Base-by-base conservation (phyloP, 2,113 vertebrate genomes). In the Ophthalmolycus amberensis region DNA sequence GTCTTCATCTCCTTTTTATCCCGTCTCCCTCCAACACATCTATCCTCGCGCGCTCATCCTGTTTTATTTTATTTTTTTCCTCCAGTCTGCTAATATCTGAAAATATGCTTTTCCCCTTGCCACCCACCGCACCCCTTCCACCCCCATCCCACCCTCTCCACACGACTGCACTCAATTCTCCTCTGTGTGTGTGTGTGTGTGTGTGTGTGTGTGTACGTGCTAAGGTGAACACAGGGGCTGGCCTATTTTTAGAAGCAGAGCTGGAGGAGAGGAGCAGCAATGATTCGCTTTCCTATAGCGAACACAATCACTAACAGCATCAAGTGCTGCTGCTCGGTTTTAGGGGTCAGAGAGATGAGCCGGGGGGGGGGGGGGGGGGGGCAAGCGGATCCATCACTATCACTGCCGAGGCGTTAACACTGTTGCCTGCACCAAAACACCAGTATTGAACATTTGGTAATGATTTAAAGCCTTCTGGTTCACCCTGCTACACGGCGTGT, bases 221-320 rank as follows among this genome's bases (percentile, higher is more conserved):
- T 79, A 88, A 91, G 90, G 91, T 92, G 89, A 93, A 86, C 66
- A 59, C 44, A 37, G 84, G 67, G 88, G 78, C 80, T 84, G 69
- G 62, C 71, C 83, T 94, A 94, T 92, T 91, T 93, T 83, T 92
- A 92, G 87, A 72, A 34, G 69, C 62, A 38, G 50, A 82, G 86
- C 76, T 52, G 5, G 64, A 88, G 76, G n/a, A 80, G 86, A 85
- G 78, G 64, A 89, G 76, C 80, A 84, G 80, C 78, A 88, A 86
- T 88, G 68, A 89, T 88, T 82, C 15, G 32, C 90, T 89, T 86
- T 79, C 84, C 82, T 78, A 71, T 67, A 85, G 88, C 71, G 77
- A 90, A 79, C 50, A 71, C 78, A 89, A 88, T 93, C 87, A 78
- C 72, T 32, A 82, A 80, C 20, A 3, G 79, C 84, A 84, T 90